phyloP scores from a whole-genome alignment of 1,140 invertebrate genomes.

The Drosophila erecta region DNA sequence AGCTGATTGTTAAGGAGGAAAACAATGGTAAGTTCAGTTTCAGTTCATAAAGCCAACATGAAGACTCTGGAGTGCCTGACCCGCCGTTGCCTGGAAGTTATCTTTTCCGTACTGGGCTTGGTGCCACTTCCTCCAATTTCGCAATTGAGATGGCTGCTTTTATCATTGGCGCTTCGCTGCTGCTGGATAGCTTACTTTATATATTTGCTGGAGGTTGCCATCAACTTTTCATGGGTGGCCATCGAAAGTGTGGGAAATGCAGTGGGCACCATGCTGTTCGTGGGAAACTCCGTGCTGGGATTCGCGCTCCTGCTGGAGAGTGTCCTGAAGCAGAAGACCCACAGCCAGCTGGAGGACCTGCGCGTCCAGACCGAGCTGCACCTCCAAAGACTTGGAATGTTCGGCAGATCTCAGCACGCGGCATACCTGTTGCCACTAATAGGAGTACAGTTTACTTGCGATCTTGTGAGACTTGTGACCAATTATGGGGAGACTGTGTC shows the following conservation, averaged over 20 bases:
- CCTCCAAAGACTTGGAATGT: conserved; percentile 61
- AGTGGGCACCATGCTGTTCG: conserved; percentile 35
- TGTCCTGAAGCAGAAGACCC: conserved; percentile 27
- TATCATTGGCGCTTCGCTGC: conserved; percentile 31
- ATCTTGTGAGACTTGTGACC: conserved; percentile 29
- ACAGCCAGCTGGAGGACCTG: conserved; percentile 32
- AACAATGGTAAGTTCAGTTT: conserved; percentile 13
- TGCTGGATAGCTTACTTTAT: conserved; percentile 45
- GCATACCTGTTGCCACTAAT: conserved; percentile 32
- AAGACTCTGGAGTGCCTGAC: conserved; percentile 50
- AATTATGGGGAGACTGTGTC: conserved; percentile 13
- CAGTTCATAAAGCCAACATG: conserved; percentile 23
- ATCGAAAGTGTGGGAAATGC: not conserved
- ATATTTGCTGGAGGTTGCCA: conserved; percentile 10
- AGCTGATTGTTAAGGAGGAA: not conserved
- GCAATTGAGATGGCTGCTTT: conserved; percentile 6
- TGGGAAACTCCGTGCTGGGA: conserved; percentile 35
- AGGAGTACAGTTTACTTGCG: conserved; percentile 24
- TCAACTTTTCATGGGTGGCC: not conserved
- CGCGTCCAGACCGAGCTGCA: conserved; percentile 50
- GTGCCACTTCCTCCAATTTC: conserved; percentile 36
- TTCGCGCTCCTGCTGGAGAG: conserved; percentile 54
- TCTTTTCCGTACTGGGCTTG: conserved; percentile 42
- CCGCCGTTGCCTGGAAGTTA: conserved; percentile 16
- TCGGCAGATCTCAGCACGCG: conserved; percentile 13